Base-by-base conservation (phyloP, 2,888 invertebrate species). In the Ashinkailepas kermadecensis region DNA sequence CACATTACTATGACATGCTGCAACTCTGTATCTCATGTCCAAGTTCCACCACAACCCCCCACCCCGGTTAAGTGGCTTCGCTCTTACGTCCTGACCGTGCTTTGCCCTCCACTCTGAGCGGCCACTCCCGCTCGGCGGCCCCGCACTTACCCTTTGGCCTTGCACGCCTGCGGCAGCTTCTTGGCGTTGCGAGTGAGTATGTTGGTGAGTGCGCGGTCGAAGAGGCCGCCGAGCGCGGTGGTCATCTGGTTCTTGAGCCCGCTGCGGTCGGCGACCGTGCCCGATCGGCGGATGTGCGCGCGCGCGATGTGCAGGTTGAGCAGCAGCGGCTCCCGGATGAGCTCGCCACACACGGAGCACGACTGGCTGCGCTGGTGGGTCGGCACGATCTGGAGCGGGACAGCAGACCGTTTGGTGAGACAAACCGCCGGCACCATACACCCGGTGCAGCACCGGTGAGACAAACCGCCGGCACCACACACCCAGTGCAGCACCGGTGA, bases 241-340 rank as follows among this genome's bases (percentile, higher is more conserved):
- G 85, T 85, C 86, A 86, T 86, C 83, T 86, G 86, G 81, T 84
- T 85, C 82, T 85, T 85, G 74, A 86, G 83, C 74, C 85, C 85
- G 67, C 85, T 82, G n/a, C 58, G 23, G 70, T 74, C 81, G 81
- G 25, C 78, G 54, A 21, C 81, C 78, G 54, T 78, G 39, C 57
- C 81, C 74, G 54, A 79, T 78, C 56, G 82, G 64, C 56, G 67
- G 18, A 81, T 15, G 81, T 84, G 84, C 57, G 65, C 80, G 12
- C 82, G 80, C 18, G 58, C 82, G 39, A 83, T 83, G 78, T 85
- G 85, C 21, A 81, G 81, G 25, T 82, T 82, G 13, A 85, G 80
- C 15, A 83, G 81, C 21, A 83, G 81, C 13, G 83, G 83, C 70
- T 85, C 84, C 0, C 83, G 81, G n/a, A 83, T 82, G 56, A 85